These are phyloP conservation scores for Psittacara wagleri DNA, from an alignment of 2,113 vertebrate genomes.

Conservation along the genomic window DNA sequence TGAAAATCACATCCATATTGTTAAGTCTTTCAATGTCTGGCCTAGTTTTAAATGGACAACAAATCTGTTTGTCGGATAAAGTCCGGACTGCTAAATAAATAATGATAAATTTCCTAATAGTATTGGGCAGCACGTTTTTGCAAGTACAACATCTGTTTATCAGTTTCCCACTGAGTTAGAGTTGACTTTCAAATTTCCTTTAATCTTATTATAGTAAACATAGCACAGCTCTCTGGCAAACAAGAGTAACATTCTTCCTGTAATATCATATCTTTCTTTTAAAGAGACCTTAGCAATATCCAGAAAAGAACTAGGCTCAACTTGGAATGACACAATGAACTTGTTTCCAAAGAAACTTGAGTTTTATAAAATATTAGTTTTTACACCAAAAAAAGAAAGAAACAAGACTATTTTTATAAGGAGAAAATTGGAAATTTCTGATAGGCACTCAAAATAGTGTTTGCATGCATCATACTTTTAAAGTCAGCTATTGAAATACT, in stretches of 20 bases:
- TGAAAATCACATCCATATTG: neutral
- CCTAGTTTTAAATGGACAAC: conserved; percentile 6
- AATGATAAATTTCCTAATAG: conserved; percentile 26
- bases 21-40: neutral
- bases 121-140: neutral
- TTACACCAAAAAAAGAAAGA: neutral
- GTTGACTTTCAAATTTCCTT: conserved; percentile 7
- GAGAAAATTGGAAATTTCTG: neutral
- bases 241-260: conserved; percentile 55
- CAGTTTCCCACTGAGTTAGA: conserved; percentile 32
- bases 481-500: neutral
- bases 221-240: conserved; percentile 63
- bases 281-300: conserved; percentile 56
- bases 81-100: conserved; percentile 38
- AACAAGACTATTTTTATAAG: conserved; percentile 15
- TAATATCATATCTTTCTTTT: conserved; percentile 62
- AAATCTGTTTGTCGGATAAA: conserved; percentile 25
- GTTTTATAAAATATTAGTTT: conserved; percentile 42
- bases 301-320: conserved; percentile 49
- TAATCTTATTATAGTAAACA: conserved; percentile 65
- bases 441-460: neutral
- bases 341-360: conserved; percentile 47
- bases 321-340: conserved; percentile 42
- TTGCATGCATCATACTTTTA: neutral
- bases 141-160: conserved; percentile 21